Evolutionary conservation across 2,113 vertebrate species (phyloP), one percentile per base, ranked within the genome.

Genomic region (Lepidothrix coronata): DNA sequence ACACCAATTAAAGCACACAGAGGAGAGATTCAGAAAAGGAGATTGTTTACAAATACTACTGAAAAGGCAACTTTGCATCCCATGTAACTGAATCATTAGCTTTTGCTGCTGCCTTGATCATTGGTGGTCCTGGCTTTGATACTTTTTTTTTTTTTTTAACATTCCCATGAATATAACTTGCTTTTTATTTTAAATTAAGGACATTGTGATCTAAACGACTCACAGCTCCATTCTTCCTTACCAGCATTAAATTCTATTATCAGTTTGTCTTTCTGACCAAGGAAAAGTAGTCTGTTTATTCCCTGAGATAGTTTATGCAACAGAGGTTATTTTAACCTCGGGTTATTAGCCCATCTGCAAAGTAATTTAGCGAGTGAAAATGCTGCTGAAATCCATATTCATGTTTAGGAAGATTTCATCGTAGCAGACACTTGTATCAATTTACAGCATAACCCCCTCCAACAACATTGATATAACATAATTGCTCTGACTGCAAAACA

Each of bases 301-400:
- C 75, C 55, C 85, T 79, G 76, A 80, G 91, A 92, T 54, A 94
- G 90, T 96, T 94, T 94, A 93, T 95, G 91, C 87, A 72, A 55
- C 68, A 74, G 94, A 95, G 89, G 79, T 82, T 97, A 80, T 96
- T 96, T 96, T 91, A 96, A 97, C 91, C 95, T 95, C 91, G 55
- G 89, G 82, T 95, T 96, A 95, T 96, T 97, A 96, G 72, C 88
- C 67, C 93, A 95, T 94, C 77, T 96, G 94, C 93, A 97, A 81
- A 97, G 74, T 91, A 93, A 89, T 91, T 82, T 95, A 84, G 68
- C 14, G 82, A 93, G 88, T 68, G 92, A 85, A 97, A 97, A 93
- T 39, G 82, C 80, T 61, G 77, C 93, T 74, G 61, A 87, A 94
- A 96, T 88, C 90, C 94, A 79, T 91, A 96, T 95, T 95, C 89